Conservation (phyloP, 2,888 invertebrate genomes). For the Lochmaea crataegi region DNA sequence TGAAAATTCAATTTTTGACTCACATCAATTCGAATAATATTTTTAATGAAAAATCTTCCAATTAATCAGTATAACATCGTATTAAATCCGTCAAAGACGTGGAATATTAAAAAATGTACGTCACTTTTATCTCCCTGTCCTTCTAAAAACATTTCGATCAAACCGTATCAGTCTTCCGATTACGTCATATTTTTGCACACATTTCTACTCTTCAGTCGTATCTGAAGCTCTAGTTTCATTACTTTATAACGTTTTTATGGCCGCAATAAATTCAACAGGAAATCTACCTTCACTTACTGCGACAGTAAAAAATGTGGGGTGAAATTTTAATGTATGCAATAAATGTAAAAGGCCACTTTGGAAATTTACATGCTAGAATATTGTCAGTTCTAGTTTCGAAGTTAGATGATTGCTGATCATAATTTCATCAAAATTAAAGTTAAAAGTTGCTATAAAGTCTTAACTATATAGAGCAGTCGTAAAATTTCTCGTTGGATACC, state of each 20-base stretch:
- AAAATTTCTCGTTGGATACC: too few relatives aligned
- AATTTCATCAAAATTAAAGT: neutral
- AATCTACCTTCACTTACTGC: conserved; percentile 7
- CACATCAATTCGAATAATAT: too few relatives aligned
- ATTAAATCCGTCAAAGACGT: neutral
- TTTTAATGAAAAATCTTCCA: too few relatives aligned
- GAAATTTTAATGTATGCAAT: conserved; percentile 5
- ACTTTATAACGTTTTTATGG: conserved; percentile 7
- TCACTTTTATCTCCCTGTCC: neutral
- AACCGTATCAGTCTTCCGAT: neutral
- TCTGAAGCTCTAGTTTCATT: conserved; percentile 4
- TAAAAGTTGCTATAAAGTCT: too few relatives aligned
- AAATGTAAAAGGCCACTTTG: neutral
- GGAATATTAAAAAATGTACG: neutral
- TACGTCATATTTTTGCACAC: conserved; percentile 1
- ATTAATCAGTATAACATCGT: neutral
- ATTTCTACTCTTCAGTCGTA: conserved; percentile 5
- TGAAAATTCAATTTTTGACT: too few relatives aligned
- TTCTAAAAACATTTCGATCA: neutral
- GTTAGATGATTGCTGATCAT: neutral
- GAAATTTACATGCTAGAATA: neutral
- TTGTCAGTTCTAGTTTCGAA: neutral
- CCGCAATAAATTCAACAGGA: neutral
- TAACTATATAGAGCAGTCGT: too few relatives aligned
- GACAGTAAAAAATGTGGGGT: conserved; percentile 4